A percentile compares a stretch with the other conserved stretches of the same genome.
Conservation (phyloP, 2,797 vertebrate species). For the Anolis apletophallus region DNA sequence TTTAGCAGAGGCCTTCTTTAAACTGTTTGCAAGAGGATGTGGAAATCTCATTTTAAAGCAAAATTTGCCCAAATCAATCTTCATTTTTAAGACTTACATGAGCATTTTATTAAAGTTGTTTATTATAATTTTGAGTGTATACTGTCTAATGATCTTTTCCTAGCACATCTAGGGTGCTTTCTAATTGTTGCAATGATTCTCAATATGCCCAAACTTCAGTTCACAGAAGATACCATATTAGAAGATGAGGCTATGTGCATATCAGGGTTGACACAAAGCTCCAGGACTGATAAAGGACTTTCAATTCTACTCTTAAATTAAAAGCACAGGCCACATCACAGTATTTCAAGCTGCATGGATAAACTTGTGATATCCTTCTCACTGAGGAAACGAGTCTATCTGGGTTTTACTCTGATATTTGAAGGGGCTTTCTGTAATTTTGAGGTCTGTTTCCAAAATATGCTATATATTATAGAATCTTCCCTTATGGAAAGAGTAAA, state of each 20-base stretch:
- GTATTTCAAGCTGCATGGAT: too few species aligned
- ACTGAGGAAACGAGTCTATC: too few species aligned
- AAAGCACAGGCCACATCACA: background rate
- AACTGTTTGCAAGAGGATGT: background rate
- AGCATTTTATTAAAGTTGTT: conserved; percentile 7
- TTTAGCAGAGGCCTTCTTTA: background rate
- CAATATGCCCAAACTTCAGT: background rate
- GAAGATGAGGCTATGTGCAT: too few species aligned
- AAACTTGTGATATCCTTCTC: too few species aligned
- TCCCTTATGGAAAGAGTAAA: too few species aligned
- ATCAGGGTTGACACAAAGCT: background rate
- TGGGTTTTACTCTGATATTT: too few species aligned
- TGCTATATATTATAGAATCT: too few species aligned
- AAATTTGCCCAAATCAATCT: background rate
- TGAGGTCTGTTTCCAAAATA: too few species aligned
- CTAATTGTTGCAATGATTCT: background rate
- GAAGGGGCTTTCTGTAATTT: too few species aligned
- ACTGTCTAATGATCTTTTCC: background rate
- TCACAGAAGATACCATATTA: background rate
- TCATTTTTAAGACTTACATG: background rate
- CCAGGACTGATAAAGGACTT: background rate
- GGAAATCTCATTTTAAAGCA: background rate
- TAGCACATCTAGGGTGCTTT: background rate
- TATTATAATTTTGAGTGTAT: background rate
- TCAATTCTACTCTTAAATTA: background rate